Evolutionary conservation across 2,113 vertebrate species (phyloP).

Genomic region (Microcebus ravelobensis): DNA sequence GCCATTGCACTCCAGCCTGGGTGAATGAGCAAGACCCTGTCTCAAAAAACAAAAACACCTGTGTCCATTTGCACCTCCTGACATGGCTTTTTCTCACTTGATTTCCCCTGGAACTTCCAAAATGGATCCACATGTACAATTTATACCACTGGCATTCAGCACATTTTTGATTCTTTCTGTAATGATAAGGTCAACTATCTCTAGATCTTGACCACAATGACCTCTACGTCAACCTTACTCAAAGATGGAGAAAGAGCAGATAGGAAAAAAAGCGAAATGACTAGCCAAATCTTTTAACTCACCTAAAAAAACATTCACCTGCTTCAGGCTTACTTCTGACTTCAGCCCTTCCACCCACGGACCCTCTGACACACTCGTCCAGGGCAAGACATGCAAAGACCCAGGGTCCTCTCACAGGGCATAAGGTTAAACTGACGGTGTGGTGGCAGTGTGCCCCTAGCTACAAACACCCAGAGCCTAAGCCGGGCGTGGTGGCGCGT

Average conservation of each 20-base stretch:
- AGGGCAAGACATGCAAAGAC: background rate
- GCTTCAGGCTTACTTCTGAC: background rate
- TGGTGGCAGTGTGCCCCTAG: background rate
- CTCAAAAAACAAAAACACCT: background rate
- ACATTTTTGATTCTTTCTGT: background rate
- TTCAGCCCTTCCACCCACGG: background rate
- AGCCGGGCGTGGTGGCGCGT: background rate
- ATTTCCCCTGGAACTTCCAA: background rate
- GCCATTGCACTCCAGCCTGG: no score
- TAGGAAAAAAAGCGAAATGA: background rate
- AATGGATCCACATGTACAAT: background rate
- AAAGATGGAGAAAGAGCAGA: background rate
- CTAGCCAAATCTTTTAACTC: background rate
- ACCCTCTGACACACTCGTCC: background rate
- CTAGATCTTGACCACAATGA: constrained; percentile 12
- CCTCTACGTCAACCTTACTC: background rate
- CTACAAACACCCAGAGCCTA: background rate
- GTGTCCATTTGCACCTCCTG: background rate
- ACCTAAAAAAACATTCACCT: constrained; percentile 21
- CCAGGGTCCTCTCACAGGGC: background rate
- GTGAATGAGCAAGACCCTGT: no score
- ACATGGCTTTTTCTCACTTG: background rate
- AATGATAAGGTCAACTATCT: background rate
- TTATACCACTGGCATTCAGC: background rate
- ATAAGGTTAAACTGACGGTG: background rate